Percentiles rank a stretch among this genome's conserved stretches.
phyloP scores from a whole-genome alignment of 2,888 invertebrate genomes.

The Sabellastarte sp. region DNA sequence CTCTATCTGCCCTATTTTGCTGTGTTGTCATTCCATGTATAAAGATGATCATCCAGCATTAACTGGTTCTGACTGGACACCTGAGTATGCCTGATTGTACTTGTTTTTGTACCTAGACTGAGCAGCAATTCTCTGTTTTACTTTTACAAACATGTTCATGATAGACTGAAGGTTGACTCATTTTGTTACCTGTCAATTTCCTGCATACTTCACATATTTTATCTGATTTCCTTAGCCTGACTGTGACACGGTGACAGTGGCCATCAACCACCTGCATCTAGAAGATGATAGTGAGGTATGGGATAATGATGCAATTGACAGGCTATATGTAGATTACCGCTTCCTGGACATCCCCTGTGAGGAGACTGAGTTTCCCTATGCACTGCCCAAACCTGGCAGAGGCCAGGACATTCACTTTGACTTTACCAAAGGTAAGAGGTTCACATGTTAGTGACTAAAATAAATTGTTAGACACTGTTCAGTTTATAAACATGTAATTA shows the following conservation, averaged over 20 bases:
- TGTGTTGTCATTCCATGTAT: no score
- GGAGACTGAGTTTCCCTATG: constrained; percentile 60
- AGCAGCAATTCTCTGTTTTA: no score
- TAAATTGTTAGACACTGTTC: no score
- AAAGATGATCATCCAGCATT: no score
- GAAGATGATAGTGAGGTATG: constrained; percentile 29
- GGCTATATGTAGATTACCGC: constrained; percentile 60
- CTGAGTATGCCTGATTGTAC: no score
- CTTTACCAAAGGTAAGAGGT: constrained; percentile 60
- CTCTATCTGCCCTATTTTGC: no score
- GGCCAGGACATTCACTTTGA: constrained; percentile 56
- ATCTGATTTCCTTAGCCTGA: background rate
- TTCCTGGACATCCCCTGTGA: constrained; percentile 58
- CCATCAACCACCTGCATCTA: constrained; percentile 47
- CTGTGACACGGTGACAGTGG: constrained; percentile 46
- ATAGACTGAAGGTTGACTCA: no score
- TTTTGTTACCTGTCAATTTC: background rate
- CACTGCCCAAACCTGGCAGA: constrained; percentile 58
- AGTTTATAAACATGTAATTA: no score
- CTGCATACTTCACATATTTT: background rate
- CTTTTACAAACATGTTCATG: no score
- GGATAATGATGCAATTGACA: background rate
- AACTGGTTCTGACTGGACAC: no score
- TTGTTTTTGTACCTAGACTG: no score
- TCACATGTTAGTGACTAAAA: no score